Base-by-base conservation (phyloP, 1,140 invertebrate genomes). In the Anastrepha ludens region DNA sequence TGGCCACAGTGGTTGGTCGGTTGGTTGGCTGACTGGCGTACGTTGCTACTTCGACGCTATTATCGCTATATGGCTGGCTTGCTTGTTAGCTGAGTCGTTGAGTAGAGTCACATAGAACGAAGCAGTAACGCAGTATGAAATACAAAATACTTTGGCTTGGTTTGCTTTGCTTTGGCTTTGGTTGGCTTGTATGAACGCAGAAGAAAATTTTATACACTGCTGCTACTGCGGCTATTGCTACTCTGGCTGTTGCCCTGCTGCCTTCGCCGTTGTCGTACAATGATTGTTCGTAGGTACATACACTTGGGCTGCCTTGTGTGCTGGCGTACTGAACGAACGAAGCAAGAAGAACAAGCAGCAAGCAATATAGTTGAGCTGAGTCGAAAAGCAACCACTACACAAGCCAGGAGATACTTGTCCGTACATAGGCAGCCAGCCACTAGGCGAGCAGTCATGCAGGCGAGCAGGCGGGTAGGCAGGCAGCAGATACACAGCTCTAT, bases 211-310 rank as follows among this genome's bases (percentile, higher is more conserved):
- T 55, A 81, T 81, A 81, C 74, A 81, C 74, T 55, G 47, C 74
- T 81, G 74, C 74, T 81, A 81, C 74, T 81, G 74, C 74, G 74
- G 74, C 47, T 81, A 50, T 81, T 81, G 74, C 74, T 81, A 81
- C 67, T 81, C 44, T 81, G 47, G 70, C 70, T 78, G 70, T 2
- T 78, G 44, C 74, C 74, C 74, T 81, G 74, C 47, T 81, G 74
- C 74, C 47, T 81, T 74, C 3, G 11, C 41, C 67, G 39, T 74
- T 44, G 39, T 44, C 41, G 67, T 44, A 29, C 60, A 47, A 74
- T 41, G 67, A 74, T 74, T 74, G n/a, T 50, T 67, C 11, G 44
- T 81, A 81, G 74, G 47, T 81, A 81, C 47, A 81, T 81, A 81
- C 47, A 81, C 2, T 55, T 81, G 74, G n/a, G 47, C n/a, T 81